Evolutionary conservation across 1,140 invertebrate genomes (phyloP).

Genomic region (Lysiphlebus fabarum): DNA sequence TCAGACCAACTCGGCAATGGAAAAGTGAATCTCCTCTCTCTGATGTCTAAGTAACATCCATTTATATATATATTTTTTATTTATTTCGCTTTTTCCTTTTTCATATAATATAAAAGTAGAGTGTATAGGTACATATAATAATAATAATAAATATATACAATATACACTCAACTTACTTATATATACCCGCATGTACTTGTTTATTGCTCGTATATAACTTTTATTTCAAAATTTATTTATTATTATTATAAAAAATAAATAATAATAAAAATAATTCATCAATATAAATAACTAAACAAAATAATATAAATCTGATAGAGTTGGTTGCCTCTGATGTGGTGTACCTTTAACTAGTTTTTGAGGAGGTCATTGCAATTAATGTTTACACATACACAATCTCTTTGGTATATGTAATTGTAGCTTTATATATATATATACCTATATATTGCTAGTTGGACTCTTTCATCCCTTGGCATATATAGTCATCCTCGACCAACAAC

Average conservation of each 20-base stretch:
- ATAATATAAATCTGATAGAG: slow-evolving; percentile 43
- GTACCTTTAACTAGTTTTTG: slow-evolving; percentile 53
- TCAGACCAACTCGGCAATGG: not conserved
- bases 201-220: not conserved
- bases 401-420: too few relatives aligned
- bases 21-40: slow-evolving; percentile 23
- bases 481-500: not conserved
- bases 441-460: slow-evolving; percentile 3
- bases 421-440: slow-evolving; percentile 14
- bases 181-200: slow-evolving; percentile 22
- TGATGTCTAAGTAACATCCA: slow-evolving; percentile 40
- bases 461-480: slow-evolving; percentile 12
- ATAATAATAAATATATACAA: slow-evolving; percentile 16
- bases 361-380: slow-evolving; percentile 57
- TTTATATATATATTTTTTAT: slow-evolving; percentile 29
- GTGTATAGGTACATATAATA: too few relatives aligned
- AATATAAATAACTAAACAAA: slow-evolving; percentile 31
- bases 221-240: slow-evolving; percentile 14
- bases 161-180: slow-evolving; percentile 34
- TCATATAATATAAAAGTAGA: not conserved
- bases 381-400: slow-evolving; percentile 53
- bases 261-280: not conserved
- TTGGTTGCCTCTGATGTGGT: too few relatives aligned
- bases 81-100: slow-evolving; percentile 32
- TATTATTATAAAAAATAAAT: not conserved